Evolutionary conservation across 30 jellyfish, hydroid and myxozoan species (phyloP).

Genomic region (Nemopilema nomurai): DNA sequence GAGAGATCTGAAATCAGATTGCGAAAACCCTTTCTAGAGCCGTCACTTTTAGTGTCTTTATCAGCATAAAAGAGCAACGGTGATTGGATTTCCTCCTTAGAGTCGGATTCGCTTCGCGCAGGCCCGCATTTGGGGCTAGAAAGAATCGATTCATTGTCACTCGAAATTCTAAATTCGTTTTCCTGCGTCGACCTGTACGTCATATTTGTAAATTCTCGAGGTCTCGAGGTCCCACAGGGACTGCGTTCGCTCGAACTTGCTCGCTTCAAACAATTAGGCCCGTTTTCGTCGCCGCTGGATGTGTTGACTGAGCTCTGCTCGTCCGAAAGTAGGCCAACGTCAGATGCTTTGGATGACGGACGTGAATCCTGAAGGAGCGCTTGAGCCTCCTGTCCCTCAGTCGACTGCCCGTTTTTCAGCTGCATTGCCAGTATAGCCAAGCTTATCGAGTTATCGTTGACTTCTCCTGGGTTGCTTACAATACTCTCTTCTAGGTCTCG

Average conservation of each 20-base stretch:
- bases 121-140: neutral
- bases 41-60: neutral
- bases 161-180: neutral
- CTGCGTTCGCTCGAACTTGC: conserved; percentile 5
- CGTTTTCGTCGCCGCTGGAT: conserved; percentile 34
- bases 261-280: neutral
- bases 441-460: conserved; percentile 56
- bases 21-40: neutral
- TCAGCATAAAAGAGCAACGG: neutral
- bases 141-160: neutral
- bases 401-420: conserved; percentile 9
- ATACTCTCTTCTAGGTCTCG: conserved; percentile 67
- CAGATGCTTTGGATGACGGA: conserved; percentile 66
- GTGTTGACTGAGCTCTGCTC: conserved; percentile 28
- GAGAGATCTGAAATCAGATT: neutral
- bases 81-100: conserved; percentile 6
- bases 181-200: conserved; percentile 1
- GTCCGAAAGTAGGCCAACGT: conserved; percentile 45
- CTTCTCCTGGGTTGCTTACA: conserved; percentile 57
- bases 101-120: neutral
- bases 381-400: conserved; percentile 42
- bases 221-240: neutral
- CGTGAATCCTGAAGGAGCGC: conserved; percentile 41
- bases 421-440: conserved; percentile 56
- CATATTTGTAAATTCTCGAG: conserved; percentile 12